These are phyloP conservation scores for Ptychoptera contaminata DNA, from an alignment of 2,888 invertebrate species.

Conservation along the genomic window DNA sequence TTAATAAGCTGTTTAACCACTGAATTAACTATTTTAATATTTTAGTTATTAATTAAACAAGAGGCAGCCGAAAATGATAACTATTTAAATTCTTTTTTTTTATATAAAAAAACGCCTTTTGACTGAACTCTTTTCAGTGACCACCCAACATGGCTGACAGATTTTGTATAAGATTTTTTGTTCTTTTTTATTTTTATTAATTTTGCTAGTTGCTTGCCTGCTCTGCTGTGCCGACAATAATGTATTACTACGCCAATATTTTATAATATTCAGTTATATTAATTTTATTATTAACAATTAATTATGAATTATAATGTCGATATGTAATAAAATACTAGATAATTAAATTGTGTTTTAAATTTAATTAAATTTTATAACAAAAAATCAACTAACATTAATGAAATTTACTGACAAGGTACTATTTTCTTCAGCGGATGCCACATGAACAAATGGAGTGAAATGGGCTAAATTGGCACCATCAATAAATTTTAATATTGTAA, in stretches of 20 bases:
- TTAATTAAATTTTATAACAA: not conserved
- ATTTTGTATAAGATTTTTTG: not conserved
- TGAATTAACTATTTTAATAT: too few relatives aligned
- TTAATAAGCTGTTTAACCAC: too few relatives aligned
- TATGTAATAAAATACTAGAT: not conserved
- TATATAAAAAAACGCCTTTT: not conserved
- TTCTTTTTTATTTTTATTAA: not conserved
- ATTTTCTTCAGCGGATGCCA: constrained; percentile 9
- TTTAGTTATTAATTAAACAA: too few relatives aligned
- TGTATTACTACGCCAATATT: not conserved
- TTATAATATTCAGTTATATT: not conserved
- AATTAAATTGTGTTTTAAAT: not conserved
- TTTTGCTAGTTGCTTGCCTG: too few relatives aligned
- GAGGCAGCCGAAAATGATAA: not conserved
- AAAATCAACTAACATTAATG: not conserved
- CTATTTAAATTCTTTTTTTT: not conserved
- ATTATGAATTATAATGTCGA: not conserved
- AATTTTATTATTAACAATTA: not conserved
- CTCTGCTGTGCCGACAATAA: not conserved
- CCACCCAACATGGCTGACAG: constrained; percentile 15
- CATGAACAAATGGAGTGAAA: constrained; percentile 6
- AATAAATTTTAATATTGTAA: too few relatives aligned
- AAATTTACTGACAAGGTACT: not conserved
- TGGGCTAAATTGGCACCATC: not conserved
- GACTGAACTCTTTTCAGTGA: constrained; percentile 3